Evolutionary conservation across 2,888 invertebrate species (phyloP).

Genomic region (Agrochola litura): DNA sequence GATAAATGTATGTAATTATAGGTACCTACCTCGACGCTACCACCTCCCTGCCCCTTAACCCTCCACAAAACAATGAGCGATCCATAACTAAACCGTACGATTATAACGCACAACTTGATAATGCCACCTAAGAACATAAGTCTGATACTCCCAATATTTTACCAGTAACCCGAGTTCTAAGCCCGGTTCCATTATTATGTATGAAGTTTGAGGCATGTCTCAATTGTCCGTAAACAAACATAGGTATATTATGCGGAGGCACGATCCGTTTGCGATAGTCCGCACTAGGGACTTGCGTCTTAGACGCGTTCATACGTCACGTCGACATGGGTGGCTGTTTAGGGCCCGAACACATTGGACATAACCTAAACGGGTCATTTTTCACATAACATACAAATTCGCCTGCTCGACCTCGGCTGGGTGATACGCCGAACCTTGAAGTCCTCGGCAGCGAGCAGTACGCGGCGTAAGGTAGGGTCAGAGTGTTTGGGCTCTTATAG

Average conservation of each 20-base stretch:
- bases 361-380: not conserved
- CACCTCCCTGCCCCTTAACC: not conserved
- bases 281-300: slow-evolving; percentile 34
- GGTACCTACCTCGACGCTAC: not conserved
- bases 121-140: slow-evolving; percentile 69
- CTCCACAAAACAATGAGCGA: slow-evolving; percentile 53
- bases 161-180: slow-evolving; percentile 70
- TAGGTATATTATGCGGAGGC: slow-evolving; percentile 68
- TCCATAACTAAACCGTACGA: slow-evolving; percentile 63
- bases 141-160: slow-evolving; percentile 71
- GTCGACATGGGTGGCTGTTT: slow-evolving; percentile 2
- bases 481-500: not conserved
- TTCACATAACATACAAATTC: not conserved
- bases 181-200: slow-evolving; percentile 72
- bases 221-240: slow-evolving; percentile 72
- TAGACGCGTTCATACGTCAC: slow-evolving; percentile 50
- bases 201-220: slow-evolving; percentile 74
- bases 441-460: not conserved
- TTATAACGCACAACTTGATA: slow-evolving; percentile 67
- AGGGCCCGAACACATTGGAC: not conserved
- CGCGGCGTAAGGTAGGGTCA: too few relatives aligned
- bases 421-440: too few relatives aligned
- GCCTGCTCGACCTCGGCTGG: too few relatives aligned
- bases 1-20: not conserved
- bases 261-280: slow-evolving; percentile 63